Evolutionary conservation across 2,888 invertebrate species (phyloP).

Genomic region (Sthenelais limicola): DNA sequence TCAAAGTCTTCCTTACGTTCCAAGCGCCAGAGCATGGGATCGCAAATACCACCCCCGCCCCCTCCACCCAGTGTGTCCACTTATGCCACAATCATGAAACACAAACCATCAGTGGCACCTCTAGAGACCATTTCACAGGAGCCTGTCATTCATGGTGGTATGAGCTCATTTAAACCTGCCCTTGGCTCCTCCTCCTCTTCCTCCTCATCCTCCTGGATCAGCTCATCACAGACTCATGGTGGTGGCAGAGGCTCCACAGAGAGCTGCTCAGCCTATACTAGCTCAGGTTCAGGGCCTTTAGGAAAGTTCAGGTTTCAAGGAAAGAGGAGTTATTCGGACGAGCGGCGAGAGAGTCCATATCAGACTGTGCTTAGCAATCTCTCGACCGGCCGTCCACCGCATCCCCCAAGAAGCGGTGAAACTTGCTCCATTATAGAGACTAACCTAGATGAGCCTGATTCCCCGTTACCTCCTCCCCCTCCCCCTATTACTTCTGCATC

Average conservation of each 20-base stretch:
- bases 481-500: no score
- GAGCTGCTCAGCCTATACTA: conserved; percentile 5
- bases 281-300: conserved; percentile 12
- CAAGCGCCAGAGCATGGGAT: conserved; percentile 6
- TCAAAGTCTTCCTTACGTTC: conserved; percentile 29
- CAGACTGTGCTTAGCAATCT: conserved; percentile 17
- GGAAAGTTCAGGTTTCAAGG: conserved; percentile 23
- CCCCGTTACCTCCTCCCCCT: no score
- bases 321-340: neutral
- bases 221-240: neutral
- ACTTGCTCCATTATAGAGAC: conserved; percentile 12
- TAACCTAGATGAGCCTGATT: conserved; percentile 20
- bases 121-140: conserved; percentile 29
- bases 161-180: conserved; percentile 25
- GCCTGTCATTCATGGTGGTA: conserved; percentile 29
- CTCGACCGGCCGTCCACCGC: conserved; percentile 14
- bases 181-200: neutral
- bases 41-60: conserved; percentile 28
- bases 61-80: conserved; percentile 7
- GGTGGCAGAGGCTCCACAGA: conserved; percentile 4
- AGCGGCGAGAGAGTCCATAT: conserved; percentile 8
- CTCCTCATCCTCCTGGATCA: conserved; percentile 1
- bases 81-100: conserved; percentile 6
- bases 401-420: neutral
- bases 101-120: conserved; percentile 23